Base-by-base conservation (phyloP, 2,797 vertebrate genomes). In the Ceryle rudis region DNA sequence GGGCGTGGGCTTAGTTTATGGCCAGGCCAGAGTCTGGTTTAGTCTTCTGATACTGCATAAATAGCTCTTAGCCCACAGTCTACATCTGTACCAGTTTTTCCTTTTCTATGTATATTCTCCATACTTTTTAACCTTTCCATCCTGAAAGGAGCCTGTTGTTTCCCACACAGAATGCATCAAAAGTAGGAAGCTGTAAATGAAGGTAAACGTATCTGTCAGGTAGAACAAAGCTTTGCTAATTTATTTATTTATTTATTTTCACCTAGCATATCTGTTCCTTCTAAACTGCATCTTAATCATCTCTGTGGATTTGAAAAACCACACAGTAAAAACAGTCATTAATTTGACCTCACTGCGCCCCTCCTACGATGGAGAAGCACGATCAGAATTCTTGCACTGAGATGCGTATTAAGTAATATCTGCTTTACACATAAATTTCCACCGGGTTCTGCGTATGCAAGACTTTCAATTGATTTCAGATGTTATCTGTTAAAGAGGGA, bases 1-100 rank as follows among this genome's bases (percentile, higher is more conserved):
- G 99, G 99, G 99, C 98, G 99, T 99, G 98, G 99, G 99, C 99
- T 98, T 98, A 98, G 98, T 99, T 99, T 99, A 99, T 99, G 98
- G 99, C 98, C 98, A 97, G 98, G 98, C 98, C 97, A 97, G 97
- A 98, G 98, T 98, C 98, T 98, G 99, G 99, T 98, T 99, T 98
- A 99, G 98, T 99, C 98, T 98, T 99, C 98, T 99, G 99, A 99
- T 99, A 99, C 98, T 98, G 99, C 98, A 99, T 98, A 99, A 99
- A 99, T 99, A 99, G 99, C 99, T 98, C 97, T 97, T 84, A 97
- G 98, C 98, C 99, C 99, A 87, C 99, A 98, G 98, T 98, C 98
- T 98, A 95, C 98, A 98, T 98, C 98, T 98, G 98, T 97, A 97
- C 97, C 64, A 78, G 78, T 98, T 98, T 98, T 98, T 95, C 97